Evolutionary conservation across 2,888 invertebrate species (phyloP), one percentile per base, ranked within the genome.

Genomic region (Pecten maximus): DNA sequence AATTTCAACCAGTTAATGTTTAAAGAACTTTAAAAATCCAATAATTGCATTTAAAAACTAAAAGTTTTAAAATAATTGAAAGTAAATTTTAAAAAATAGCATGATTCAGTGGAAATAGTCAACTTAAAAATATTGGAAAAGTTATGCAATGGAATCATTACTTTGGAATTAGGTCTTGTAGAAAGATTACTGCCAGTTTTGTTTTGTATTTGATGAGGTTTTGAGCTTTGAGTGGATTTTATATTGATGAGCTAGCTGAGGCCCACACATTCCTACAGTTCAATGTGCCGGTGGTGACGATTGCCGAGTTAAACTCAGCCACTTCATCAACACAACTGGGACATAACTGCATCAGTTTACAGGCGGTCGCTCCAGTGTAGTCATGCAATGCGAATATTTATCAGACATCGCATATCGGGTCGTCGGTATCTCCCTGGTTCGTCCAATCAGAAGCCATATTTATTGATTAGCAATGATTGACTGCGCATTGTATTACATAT

Each of bases 261-360:
- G 35, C 3, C 35, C 74, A 28, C 28, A 74, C 74, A 74, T 74
- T 74, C 23, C 74, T 35, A 35, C 35, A 28, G 3, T 74, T 35
- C 16, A 28, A 74, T 23, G 60, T 60, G 60, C n/a, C 28, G 16
- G 74, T 74, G 74, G 74, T 74, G 28, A 74, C 15, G 35, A 6
- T 28, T 74, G 74, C 74, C 74, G 74, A 74, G 74, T 74, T 74
- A 74, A 10, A 28, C 74, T 74, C 74, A 1, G 74, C 28, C 74
- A 74, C 74, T 74, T 74, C 74, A 74, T 74, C 74, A 74, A 28
- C 28, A 74, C 74, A 15, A 35, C 74, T 35, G 74, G 74, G 74
- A 74, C 74, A 74, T 74, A 74, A 74, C 74, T 28, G 74, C 74
- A 74, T 74, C 74, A 28, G 74, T 74, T 74, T 74, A 74, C 74